Conservation (phyloP, 2,797 vertebrate species). For the Aplochiton taeniatus region DNA sequence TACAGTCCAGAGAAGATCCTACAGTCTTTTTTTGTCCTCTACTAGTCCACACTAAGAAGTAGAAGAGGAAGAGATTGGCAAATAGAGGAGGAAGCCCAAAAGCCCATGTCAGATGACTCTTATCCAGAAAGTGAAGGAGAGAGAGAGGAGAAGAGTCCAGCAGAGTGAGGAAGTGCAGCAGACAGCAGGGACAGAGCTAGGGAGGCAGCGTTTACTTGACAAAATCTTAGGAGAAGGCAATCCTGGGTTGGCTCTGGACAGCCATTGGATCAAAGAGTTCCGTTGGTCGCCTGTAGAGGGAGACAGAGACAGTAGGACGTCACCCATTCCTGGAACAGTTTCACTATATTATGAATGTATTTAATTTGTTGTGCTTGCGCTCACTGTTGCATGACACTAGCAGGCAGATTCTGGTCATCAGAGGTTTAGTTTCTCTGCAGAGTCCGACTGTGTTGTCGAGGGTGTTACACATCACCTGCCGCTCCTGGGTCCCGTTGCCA, state of each 20-base stretch:
- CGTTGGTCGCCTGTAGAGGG: conserved; percentile 77
- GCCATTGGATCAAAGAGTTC: conserved; percentile 90
- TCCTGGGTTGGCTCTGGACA: conserved; percentile 84
- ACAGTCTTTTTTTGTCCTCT: neutral
- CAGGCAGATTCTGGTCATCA: conserved; percentile 77
- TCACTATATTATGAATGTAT: neutral
- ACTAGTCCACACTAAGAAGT: neutral
- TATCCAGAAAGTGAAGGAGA: conserved; percentile 34
- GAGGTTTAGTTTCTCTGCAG: conserved; percentile 80
- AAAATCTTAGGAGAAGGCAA: conserved; percentile 83
- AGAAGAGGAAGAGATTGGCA: neutral
- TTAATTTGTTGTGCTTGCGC: conserved; percentile 16
- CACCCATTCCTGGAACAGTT: neutral
- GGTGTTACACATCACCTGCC: conserved; percentile 85
- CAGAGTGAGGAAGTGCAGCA: conserved; percentile 36
- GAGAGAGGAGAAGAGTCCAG: conserved; percentile 27
- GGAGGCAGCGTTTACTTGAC: conserved; percentile 81
- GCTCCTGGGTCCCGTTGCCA: conserved; percentile 90
- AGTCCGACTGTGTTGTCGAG: conserved; percentile 73
- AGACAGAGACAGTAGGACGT: neutral
- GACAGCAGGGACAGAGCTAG: conserved; percentile 40
- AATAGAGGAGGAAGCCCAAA: conserved; percentile 20
- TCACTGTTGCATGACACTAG: conserved; percentile 82
- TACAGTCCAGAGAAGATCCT: neutral
- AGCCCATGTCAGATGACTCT: conserved; percentile 25